Percentiles rank a stretch among this genome's conserved stretches.
phyloP scores from a whole-genome alignment of 2,888 invertebrate species.

The Malacosoma neustria region DNA sequence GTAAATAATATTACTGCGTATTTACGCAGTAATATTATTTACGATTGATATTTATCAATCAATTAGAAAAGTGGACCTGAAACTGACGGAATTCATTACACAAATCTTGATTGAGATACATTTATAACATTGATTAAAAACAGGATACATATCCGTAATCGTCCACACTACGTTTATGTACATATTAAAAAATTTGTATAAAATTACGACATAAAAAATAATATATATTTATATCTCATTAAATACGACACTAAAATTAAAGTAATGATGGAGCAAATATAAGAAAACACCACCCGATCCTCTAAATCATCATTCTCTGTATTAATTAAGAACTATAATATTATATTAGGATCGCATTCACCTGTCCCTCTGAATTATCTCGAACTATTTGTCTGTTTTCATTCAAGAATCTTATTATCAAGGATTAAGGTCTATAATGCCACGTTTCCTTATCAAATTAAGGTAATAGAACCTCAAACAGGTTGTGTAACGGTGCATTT shows the following conservation, averaged over 20 bases:
- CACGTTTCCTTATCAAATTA: constrained; percentile 12
- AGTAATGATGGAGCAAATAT: constrained; percentile 10
- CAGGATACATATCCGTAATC: too few relatives aligned
- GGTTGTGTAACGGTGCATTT: constrained; percentile 55
- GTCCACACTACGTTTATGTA: too few relatives aligned
- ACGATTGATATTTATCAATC: too few relatives aligned
- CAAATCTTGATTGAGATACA: too few relatives aligned
- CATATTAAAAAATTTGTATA: too few relatives aligned
- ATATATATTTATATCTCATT: not conserved
- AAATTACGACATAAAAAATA: too few relatives aligned
- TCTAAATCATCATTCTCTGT: constrained; percentile 29
- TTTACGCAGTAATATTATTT: too few relatives aligned
- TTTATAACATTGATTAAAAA: too few relatives aligned
- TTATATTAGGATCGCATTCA: constrained; percentile 45
- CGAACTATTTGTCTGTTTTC: constrained; percentile 11
- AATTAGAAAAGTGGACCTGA: too few relatives aligned
- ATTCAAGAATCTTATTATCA: constrained; percentile 14
- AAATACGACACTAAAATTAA: not conserved
- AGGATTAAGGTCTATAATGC: constrained; percentile 20
- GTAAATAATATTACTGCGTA: too few relatives aligned
- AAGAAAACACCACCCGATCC: constrained; percentile 24
- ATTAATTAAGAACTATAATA: constrained; percentile 51
- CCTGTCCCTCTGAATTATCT: constrained; percentile 40
- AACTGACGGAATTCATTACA: too few relatives aligned
- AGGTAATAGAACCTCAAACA: constrained; percentile 27